phyloP scores from a whole-genome alignment of 2,797 vertebrate species.

The Nannoperca australis region DNA sequence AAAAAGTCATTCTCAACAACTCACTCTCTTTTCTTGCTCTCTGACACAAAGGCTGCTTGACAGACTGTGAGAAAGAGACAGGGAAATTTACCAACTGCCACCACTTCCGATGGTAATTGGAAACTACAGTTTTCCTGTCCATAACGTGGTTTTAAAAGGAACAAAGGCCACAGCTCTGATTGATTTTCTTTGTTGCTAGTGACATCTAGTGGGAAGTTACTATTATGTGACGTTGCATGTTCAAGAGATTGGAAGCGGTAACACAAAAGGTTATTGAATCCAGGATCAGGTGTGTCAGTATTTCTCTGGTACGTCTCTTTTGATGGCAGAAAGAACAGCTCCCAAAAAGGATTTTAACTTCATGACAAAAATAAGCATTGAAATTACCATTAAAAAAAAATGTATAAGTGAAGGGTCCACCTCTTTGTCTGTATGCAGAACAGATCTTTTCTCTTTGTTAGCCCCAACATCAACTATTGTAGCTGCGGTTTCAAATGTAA shows the following conservation, averaged over 20 bases:
- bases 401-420: neutral
- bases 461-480: neutral
- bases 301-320: neutral
- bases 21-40: neutral
- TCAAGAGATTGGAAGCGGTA: neutral
- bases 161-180: constrained; percentile 54
- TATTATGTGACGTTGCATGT: constrained; percentile 12
- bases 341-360: neutral
- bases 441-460: neutral
- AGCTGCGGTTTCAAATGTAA: neutral
- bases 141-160: constrained; percentile 34
- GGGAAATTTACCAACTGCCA: constrained; percentile 43
- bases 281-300: neutral
- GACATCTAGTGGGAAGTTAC: constrained; percentile 76
- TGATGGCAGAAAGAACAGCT: neutral
- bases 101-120: constrained; percentile 35
- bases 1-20: constrained; percentile 4
- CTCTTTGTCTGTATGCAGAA: neutral
- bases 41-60: constrained; percentile 23
- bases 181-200: constrained; percentile 71
- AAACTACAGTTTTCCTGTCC: constrained; percentile 31
- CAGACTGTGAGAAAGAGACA: constrained; percentile 15
- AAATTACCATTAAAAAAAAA: neutral
- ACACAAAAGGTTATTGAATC: constrained; percentile 17
- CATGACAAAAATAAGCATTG: neutral